Percentiles rank a stretch among this genome's conserved stretches.
Evolutionary conservation across 1,140 invertebrate species (phyloP).

Genomic region (Ditylenchus dipsaci): DNA sequence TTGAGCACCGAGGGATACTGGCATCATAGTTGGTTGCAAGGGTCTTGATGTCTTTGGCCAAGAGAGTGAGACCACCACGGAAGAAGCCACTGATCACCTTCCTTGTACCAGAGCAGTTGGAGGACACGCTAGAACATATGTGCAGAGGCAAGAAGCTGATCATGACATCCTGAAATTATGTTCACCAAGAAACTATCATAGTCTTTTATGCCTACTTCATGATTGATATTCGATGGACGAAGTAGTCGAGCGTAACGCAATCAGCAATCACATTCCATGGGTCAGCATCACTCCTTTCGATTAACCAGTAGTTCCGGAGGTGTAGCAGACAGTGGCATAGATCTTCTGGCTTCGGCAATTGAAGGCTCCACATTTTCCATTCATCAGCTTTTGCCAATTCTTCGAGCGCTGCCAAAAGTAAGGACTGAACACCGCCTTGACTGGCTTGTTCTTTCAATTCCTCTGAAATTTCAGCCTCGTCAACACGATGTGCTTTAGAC

Average conservation of each 20-base stretch:
- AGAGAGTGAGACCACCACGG: constrained; percentile 78
- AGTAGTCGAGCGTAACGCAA: constrained; percentile 66
- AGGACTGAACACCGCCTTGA: constrained; percentile 76
- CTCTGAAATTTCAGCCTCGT: constrained; percentile 67
- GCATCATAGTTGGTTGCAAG: constrained; percentile 86
- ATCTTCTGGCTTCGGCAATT: constrained; percentile 73
- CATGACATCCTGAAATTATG: constrained; percentile 51
- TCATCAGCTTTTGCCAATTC: not conserved
- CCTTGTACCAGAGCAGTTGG: constrained; percentile 47
- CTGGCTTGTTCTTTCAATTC: constrained; percentile 74
- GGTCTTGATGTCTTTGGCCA: constrained; percentile 84
- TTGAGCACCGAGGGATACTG: constrained; percentile 84
- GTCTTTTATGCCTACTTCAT: too few relatives aligned
- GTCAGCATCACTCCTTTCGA: constrained; percentile 95
- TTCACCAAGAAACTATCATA: too few relatives aligned
- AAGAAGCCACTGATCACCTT: constrained; percentile 84
- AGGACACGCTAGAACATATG: constrained; percentile 75
- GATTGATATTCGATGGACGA: constrained; percentile 64
- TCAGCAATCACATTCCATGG: constrained; percentile 83
- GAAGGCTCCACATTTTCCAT: not conserved
- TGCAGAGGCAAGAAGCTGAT: constrained; percentile 79
- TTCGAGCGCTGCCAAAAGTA: constrained; percentile 81
- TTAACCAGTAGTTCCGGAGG: constrained; percentile 90
- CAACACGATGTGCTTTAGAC: constrained; percentile 75
- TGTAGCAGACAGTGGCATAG: constrained; percentile 85